A percentile compares a stretch with the other conserved stretches of the same genome.
Conservation (phyloP, 2,113 vertebrate species). For the Apodemus sylvaticus region DNA sequence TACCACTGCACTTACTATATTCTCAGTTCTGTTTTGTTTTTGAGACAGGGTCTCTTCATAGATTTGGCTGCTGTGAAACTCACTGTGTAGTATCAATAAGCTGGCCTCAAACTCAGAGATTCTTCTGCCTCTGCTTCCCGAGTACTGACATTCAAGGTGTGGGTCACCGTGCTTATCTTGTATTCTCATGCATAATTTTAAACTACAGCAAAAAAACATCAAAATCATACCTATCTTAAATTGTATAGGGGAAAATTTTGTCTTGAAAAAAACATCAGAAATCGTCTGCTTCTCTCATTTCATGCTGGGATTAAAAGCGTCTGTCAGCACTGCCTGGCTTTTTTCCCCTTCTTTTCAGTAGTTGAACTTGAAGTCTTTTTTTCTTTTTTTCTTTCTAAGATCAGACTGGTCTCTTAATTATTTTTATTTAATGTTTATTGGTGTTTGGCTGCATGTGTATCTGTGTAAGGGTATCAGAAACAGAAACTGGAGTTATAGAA, state of each 20-base stretch:
- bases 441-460: neutral
- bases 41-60: neutral
- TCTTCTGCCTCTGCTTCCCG: neutral
- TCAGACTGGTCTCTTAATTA: neutral
- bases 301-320: neutral
- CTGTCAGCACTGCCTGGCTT: neutral
- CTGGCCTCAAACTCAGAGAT: neutral
- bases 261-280: neutral
- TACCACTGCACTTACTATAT: neutral
- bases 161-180: neutral
- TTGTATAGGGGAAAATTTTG: neutral
- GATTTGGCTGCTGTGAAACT: neutral
- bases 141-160: neutral
- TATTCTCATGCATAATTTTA: neutral
- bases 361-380: neutral
- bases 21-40: neutral
- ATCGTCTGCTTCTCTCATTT: neutral
- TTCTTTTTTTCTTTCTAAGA: neutral
- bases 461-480: neutral
- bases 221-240: neutral
- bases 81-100: neutral
- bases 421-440: neutral
- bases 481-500: neutral
- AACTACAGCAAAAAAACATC: neutral
- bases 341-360: neutral